These are phyloP conservation scores for Eugnorisma glareosa DNA, from an alignment of 2,888 invertebrate genomes.

Conservation along the genomic window DNA sequence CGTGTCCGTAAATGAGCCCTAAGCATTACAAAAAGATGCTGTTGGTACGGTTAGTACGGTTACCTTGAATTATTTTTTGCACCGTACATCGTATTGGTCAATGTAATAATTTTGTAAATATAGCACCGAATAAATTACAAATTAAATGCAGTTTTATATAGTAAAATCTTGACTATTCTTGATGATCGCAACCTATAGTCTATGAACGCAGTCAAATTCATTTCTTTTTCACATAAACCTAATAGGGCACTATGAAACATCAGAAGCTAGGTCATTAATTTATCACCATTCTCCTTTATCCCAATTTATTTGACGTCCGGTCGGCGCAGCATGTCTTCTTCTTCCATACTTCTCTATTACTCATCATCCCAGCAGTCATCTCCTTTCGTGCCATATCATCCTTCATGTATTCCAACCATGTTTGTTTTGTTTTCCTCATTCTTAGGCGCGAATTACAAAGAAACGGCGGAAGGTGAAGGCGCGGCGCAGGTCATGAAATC, in stretches of 20 bases:
- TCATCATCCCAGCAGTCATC: too few relatives aligned
- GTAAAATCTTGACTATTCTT: background rate
- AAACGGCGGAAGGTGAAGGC: too few relatives aligned
- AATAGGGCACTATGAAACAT: background rate
- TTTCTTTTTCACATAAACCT: background rate
- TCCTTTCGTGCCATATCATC: too few relatives aligned
- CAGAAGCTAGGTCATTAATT: background rate
- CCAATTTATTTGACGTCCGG: too few relatives aligned
- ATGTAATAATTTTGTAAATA: constrained; percentile 15
- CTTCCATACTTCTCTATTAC: too few relatives aligned
- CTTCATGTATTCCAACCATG: too few relatives aligned
- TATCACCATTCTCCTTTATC: too few relatives aligned
- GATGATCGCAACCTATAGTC: background rate
- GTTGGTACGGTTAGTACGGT: background rate
- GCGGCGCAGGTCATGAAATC: too few relatives aligned
- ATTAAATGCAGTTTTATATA: background rate
- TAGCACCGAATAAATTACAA: constrained; percentile 1
- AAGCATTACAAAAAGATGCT: background rate
- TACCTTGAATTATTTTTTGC: constrained; percentile 25
- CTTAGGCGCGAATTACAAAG: too few relatives aligned
- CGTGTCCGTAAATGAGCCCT: too few relatives aligned
- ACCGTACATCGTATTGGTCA: constrained; percentile 5
- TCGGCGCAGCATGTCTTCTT: too few relatives aligned
- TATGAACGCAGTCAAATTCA: background rate
- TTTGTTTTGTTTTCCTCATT: too few relatives aligned